Evolutionary conservation across 2,113 vertebrate species (phyloP).

Genomic region (Silurus glanis): DNA sequence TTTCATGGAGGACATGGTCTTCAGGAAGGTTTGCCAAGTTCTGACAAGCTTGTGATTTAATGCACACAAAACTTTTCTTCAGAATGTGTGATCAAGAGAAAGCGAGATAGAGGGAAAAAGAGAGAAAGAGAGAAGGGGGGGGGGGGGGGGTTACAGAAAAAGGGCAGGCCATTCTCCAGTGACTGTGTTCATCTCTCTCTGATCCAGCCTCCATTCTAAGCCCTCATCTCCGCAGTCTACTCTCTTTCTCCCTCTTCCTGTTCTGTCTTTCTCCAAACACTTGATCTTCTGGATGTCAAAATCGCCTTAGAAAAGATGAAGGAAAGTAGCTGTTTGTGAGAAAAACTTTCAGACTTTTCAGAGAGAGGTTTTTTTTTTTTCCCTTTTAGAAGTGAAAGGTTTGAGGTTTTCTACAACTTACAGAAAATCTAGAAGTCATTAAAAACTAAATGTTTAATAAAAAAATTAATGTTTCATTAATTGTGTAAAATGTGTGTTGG

Average conservation of each 20-base stretch:
- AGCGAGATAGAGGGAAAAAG: constrained; percentile 56
- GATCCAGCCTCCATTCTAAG: constrained; percentile 77
- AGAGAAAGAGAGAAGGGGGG: constrained; percentile 21
- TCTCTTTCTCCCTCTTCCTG: constrained; percentile 63
- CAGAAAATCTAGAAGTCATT: not conserved
- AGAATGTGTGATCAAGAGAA: constrained; percentile 40
- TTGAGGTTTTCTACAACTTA: not conserved
- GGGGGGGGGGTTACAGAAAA: constrained; percentile 63
- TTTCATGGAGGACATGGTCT: not conserved
- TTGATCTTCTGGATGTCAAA: constrained; percentile 77
- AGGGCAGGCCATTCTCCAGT: constrained; percentile 74
- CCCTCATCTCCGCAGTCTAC: constrained; percentile 65
- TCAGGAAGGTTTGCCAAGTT: constrained; percentile 37
- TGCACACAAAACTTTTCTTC: constrained; percentile 27
- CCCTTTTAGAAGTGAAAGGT: not conserved
- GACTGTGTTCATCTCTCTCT: constrained; percentile 75
- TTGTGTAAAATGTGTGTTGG: not conserved
- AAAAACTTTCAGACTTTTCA: constrained; percentile 68
- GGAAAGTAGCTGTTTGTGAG: constrained; percentile 72
- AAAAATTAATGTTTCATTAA: not conserved
- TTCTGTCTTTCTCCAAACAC: constrained; percentile 69
- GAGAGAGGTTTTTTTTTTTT: constrained; percentile 10
- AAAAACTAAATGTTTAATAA: not conserved
- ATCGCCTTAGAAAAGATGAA: constrained; percentile 76
- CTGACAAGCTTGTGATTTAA: constrained; percentile 28